Base-by-base conservation (phyloP, 2,797 vertebrate genomes). In the Syngnathus rostellatus region DNA sequence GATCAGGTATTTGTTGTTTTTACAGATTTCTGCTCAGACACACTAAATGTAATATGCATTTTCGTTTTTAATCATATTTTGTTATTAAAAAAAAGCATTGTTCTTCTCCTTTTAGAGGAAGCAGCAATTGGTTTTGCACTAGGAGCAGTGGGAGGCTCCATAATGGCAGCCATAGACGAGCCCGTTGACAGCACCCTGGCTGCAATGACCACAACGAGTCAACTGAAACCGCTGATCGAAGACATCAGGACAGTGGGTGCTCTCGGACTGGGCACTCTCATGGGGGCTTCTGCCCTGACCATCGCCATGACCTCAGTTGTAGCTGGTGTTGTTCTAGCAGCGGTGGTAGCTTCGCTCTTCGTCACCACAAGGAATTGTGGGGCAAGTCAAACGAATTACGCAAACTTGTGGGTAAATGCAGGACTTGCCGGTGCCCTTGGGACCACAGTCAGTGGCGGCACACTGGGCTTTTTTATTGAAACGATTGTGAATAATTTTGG, bases 211-310 rank as follows among this genome's bases (percentile, higher is more conserved):
- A 63, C 75, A 41, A 75, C 70, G 2, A 63, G 58, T 31, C 73
- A 73, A 1, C 59, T 90, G 50, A 79, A 76, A 31, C 85, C 86
- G 0, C 14, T 91, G 61, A 66, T 76, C 41, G 83, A 86, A 1
- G 87, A 86, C 3, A 77, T 83, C 21, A 67, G 62, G 64, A 77
- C 71, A 1, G 77, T 91, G 51, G 88, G 90, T 5, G 70, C 89
- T 25, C 76, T 91, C 43, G 88, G 88, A 1, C 55, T 90, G 39
- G 88, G 89, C 6, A 81, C 78, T 16, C 82, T 91, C 0, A 58
- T 90, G 4, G 90, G 88, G 64, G 82, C 88, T 2, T 86, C 86
- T 0, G 85, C 88, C 0, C 70, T 90, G 48, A 88, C 86, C n/a
- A 66, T 73, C 4, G 78, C 86, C 0, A 87, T 89, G 83, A 87